Percentiles rank a stretch among this genome's conserved stretches.
These are phyloP conservation scores for Noctuana brunneofusca DNA, from an alignment of 2,888 invertebrate genomes.

Conservation along the genomic window DNA sequence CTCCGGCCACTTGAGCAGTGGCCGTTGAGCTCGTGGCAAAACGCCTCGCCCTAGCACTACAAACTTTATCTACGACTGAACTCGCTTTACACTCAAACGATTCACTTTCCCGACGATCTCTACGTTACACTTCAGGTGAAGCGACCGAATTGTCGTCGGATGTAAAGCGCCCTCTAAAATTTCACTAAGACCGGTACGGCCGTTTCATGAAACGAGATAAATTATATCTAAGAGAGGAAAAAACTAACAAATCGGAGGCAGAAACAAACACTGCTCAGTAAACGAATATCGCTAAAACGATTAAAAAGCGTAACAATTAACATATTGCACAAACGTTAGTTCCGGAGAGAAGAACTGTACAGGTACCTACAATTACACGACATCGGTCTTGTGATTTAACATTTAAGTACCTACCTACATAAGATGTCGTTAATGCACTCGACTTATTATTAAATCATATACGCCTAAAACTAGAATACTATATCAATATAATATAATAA, in stretches of 20 bases:
- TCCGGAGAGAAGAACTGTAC: conserved; percentile 61
- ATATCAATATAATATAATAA: conserved; percentile 82
- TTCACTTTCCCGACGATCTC: not conserved
- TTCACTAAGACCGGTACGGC: conserved; percentile 47
- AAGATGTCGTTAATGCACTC: conserved; percentile 45
- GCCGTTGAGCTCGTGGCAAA: conserved; percentile 17
- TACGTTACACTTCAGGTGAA: not conserved
- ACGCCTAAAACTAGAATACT: conserved; percentile 82
- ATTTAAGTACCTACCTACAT: conserved; percentile 10
- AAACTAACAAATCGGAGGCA: conserved; percentile 46
- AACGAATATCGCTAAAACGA: conserved; percentile 62
- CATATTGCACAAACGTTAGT: conserved; percentile 74
- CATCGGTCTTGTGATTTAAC: conserved; percentile 37
- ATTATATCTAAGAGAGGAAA: conserved; percentile 58
- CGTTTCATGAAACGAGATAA: conserved; percentile 56
- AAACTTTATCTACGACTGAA: conserved; percentile 24
- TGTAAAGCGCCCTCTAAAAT: conserved; percentile 36
- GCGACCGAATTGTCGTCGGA: conserved; percentile 35
- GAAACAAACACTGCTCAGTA: conserved; percentile 13
- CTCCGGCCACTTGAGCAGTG: conserved; percentile 39
- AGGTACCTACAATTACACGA: conserved; percentile 57
- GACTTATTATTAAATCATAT: conserved; percentile 76
- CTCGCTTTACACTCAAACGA: conserved; percentile 24
- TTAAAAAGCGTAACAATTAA: conserved; percentile 73
- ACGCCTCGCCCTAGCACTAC: conserved; percentile 24